Evolutionary conservation across 2,113 vertebrate genomes (phyloP), one percentile per base, ranked within the genome.

Genomic region (Myotis brandtii): DNA sequence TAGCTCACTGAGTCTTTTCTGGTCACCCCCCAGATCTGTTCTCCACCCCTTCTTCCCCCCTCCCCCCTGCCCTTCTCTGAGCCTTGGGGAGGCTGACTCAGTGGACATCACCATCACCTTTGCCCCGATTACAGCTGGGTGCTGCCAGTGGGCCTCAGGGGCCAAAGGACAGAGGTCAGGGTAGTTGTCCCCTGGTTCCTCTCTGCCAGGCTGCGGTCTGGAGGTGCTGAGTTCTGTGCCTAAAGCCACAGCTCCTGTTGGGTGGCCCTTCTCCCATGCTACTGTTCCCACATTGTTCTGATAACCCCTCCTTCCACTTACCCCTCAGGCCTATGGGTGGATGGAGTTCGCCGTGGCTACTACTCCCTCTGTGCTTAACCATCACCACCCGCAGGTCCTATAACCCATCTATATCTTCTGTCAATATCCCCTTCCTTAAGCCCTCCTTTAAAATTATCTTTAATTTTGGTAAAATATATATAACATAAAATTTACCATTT

Each of bases 101-200:
- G 5, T 6, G 46, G 40, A 66, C 0, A 2, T 30, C 9, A 9
- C 21, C 16, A 25, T 12, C 43, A n/a, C 50, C 25, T 0, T 0
- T n/a, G 40, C 11, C 50, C 27, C 69, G 66, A 69, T 50, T 67
- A 73, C 11, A 21, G n/a, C 37, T 50, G 7, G 9, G 62, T 32
- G 3, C 2, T 13, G 25, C 30, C n/a, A 5, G 2, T 27, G 11
- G 17, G 37, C 34, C 17, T n/a, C 40, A 64, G 0, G 1, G n/a
- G 48, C 37, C 46, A 32, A 25, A 48, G 34, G n/a, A 34, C 8
- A 1, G 14, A 23, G 50, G 48, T 43, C 32, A n/a, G 27, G 3
- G 40, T 6, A 2, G 8, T 27, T 66, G 16, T 18, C 48, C 18
- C 20, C 21, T 3, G 23, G n/a, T 13, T 86, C 34, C 17, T 30